Percentiles rank a stretch among this genome's conserved stretches.
These are phyloP conservation scores for Climacteris rufus DNA, from an alignment of 2,113 vertebrate species.

Conservation along the genomic window DNA sequence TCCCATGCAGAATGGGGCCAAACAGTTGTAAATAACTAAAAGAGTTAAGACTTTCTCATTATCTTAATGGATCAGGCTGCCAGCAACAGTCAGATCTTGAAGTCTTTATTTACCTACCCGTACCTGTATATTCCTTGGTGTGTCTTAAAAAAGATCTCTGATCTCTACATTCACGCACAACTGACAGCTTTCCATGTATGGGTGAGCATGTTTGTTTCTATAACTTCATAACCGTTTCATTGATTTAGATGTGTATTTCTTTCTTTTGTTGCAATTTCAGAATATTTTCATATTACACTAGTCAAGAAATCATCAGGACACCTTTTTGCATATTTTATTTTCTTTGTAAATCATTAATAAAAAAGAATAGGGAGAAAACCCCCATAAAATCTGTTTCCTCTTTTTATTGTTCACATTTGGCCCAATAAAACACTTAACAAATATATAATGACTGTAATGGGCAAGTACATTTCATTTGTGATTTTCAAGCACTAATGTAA, in stretches of 20 bases:
- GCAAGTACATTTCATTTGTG: not conserved
- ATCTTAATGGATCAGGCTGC: not conserved
- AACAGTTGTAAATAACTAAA: not conserved
- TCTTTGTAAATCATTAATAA: not conserved
- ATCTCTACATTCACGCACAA: not conserved
- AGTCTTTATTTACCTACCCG: not conserved
- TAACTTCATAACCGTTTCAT: fast-evolving
- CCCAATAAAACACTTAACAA: not conserved
- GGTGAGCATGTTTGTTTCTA: not conserved
- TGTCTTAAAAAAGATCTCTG: not conserved
- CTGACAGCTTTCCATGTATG: not conserved
- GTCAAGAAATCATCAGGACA: not conserved
- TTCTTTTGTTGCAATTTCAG: not conserved
- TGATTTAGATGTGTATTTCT: not conserved
- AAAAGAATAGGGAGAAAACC: not conserved
- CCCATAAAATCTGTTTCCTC: not conserved
- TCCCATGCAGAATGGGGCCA: not conserved
- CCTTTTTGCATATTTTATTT: not conserved
- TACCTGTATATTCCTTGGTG: not conserved
- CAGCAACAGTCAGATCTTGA: not conserved
- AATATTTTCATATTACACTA: not conserved
- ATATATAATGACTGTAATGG: not conserved
- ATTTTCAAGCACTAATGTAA: not conserved
- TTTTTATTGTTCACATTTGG: not conserved
- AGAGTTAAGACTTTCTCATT: not conserved